Base-by-base conservation (phyloP, 2,113 vertebrate species). In the Haemorhous mexicanus region DNA sequence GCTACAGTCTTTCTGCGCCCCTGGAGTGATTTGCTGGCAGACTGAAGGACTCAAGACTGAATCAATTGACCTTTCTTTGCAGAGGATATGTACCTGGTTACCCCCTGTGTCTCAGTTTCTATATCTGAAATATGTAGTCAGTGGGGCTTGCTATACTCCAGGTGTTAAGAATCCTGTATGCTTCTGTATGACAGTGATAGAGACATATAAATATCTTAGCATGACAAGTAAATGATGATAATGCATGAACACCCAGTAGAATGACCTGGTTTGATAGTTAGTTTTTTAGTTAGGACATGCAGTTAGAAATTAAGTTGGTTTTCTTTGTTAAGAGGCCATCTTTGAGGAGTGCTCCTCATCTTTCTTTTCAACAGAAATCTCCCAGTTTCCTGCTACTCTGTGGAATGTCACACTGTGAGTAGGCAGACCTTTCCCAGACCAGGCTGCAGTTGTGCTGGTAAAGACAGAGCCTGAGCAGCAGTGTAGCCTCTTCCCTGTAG, bases 1-100 rank as follows among this genome's bases (percentile, higher is more conserved):
- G 44, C 49, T 27, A 50, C 41, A 30, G 70, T 21, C 37, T 89
- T 95, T 13, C 21, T 87, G 16, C 0, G 0, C 85, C 46, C 46
- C 32, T 4, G 1, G 46, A 47, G 47, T 84, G 70, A 63, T 81
- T 85, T 89, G 55, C 50, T 94, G 84, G 30, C 72, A 80, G 16
- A 55, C 63, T 74, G 55, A 83, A 85, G 35, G 47, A 88, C 47
- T 80, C 70, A 47, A 47, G 35, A 85, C 66, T 85, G 75, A 89
- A 89, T 90, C 46, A 82, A 56, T 64, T 94, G 70, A 88, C 81
- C 46, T 83, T 85, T 85, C 43, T 94, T 89, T 87, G 33, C 66
- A 53, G 77, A n/a, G 32, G 13, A 64, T 76, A 44, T 77, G 59
- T 87, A 83, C 43, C 27, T 73, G 56, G 33, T 68, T 89, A 68